Conservation (phyloP, 2,113 vertebrate genomes). For the Notarius quadriscutis region DNA sequence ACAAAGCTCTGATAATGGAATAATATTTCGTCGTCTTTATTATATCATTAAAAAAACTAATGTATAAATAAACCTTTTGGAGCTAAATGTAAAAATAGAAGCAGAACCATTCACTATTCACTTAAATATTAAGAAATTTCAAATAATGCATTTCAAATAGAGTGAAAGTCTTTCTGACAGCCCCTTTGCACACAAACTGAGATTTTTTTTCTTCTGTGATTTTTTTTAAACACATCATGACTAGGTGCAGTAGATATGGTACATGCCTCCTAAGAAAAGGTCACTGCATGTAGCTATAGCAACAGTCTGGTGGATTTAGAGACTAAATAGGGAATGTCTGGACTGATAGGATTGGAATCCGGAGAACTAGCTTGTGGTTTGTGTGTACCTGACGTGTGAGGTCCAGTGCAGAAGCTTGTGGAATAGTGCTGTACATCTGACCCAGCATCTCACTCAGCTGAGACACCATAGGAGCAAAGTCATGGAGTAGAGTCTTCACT, state of each 20-base stretch:
- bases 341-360: not conserved
- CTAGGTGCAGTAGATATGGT: not conserved
- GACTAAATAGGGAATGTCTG: not conserved
- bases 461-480: conserved; percentile 97
- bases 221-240: not conserved
- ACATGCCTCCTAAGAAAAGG: not conserved
- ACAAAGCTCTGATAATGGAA: no score
- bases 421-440: conserved; percentile 99
- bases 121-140: not conserved
- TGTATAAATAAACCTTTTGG: not conserved
- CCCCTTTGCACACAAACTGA: not conserved
- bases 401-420: conserved; percentile 95
- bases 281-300: conserved; percentile 8
- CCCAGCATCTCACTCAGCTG: conserved; percentile 98
- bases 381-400: conserved; percentile 90
- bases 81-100: not conserved
- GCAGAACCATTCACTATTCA: not conserved
- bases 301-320: not conserved
- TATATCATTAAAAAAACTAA: not conserved
- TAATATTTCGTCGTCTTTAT: no score
- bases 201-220: not conserved
- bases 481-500: conserved; percentile 94
- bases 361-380: not conserved
- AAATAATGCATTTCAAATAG: not conserved
- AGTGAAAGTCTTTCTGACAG: not conserved